A percentile compares a stretch with the other conserved stretches of the same genome.
Conservation (phyloP, 2,888 invertebrate species). For the Chloroclystis v-ata region DNA sequence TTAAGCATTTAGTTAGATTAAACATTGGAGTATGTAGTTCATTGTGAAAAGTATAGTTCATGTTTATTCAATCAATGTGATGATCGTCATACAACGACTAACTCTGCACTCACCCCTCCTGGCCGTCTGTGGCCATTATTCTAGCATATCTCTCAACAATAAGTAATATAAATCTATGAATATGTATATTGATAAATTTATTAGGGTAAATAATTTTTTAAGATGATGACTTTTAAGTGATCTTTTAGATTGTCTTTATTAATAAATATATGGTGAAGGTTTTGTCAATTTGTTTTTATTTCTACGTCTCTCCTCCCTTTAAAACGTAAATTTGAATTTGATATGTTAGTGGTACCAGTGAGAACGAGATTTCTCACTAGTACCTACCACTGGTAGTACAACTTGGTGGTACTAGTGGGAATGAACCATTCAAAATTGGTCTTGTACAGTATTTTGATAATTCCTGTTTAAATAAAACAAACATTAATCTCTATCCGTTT, state of each 20-base stretch:
- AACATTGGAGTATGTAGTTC: conserved; percentile 55
- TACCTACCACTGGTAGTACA: too few relatives aligned
- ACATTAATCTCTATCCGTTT: conserved; percentile 60
- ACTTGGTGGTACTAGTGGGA: too few relatives aligned
- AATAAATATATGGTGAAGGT: conserved; percentile 79
- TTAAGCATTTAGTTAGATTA: conserved; percentile 74
- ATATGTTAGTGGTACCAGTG: too few relatives aligned
- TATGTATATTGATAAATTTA: conserved; percentile 77
- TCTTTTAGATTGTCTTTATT: conserved; percentile 79
- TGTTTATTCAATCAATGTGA: conserved; percentile 73
- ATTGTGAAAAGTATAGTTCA: conserved; percentile 68
- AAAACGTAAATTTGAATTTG: too few relatives aligned
- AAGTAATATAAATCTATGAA: conserved; percentile 72
- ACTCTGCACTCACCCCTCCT: conserved; percentile 53
- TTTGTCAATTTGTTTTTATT: conserved; percentile 72
- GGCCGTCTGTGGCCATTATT: conserved; percentile 32
- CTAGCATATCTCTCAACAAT: conserved; percentile 79
- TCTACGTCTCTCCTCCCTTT: conserved; percentile 20
- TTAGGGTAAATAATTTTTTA: conserved; percentile 78
- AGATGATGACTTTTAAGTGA: conserved; percentile 78
- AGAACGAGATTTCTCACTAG: too few relatives aligned
- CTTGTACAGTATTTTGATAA: too few relatives aligned
- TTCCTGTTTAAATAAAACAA: conserved; percentile 37
- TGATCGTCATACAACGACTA: conserved; percentile 73
- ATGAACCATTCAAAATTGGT: too few relatives aligned